Percentiles rank a stretch among this genome's conserved stretches.
These are phyloP conservation scores for Cydia strobilella DNA, from an alignment of 1,140 invertebrate species.

Conservation along the genomic window DNA sequence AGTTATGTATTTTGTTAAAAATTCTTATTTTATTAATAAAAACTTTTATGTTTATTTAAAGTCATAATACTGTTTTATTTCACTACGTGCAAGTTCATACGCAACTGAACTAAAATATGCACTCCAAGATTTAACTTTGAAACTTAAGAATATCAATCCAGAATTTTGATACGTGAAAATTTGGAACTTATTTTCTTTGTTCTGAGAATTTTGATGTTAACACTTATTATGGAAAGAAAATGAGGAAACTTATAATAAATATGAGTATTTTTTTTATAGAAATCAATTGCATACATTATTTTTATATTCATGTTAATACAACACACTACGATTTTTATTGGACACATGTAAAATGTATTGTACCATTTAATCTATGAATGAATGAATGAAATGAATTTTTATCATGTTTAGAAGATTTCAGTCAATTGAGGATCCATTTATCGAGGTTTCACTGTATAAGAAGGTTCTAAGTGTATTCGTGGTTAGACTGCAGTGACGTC, in stretches of 20 bases:
- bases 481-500: constrained; percentile 20
- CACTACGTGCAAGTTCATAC: constrained; percentile 2
- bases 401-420: no score
- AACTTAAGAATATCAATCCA: constrained; percentile 20
- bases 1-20: no score
- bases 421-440: neutral
- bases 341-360: no score
- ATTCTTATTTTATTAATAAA: neutral
- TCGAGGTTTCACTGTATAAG: constrained; percentile 46
- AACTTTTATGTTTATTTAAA: neutral
- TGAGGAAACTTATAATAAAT: neutral
- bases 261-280: no score
- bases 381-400: no score
- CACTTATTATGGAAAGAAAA: constrained; percentile 21
- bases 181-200: neutral
- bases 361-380: no score
- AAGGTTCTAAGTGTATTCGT: constrained; percentile 38
- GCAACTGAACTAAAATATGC: neutral
- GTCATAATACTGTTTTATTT: neutral
- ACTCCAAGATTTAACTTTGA: constrained; percentile 22
- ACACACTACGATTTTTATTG: no score
- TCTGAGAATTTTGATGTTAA: neutral
- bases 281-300: no score
- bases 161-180: constrained; percentile 21
- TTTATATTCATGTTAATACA: no score